Percentiles rank a stretch among this genome's conserved stretches.
These are phyloP conservation scores for Carettochelys insculpta DNA, from an alignment of 2,113 vertebrate species.

Conservation along the genomic window DNA sequence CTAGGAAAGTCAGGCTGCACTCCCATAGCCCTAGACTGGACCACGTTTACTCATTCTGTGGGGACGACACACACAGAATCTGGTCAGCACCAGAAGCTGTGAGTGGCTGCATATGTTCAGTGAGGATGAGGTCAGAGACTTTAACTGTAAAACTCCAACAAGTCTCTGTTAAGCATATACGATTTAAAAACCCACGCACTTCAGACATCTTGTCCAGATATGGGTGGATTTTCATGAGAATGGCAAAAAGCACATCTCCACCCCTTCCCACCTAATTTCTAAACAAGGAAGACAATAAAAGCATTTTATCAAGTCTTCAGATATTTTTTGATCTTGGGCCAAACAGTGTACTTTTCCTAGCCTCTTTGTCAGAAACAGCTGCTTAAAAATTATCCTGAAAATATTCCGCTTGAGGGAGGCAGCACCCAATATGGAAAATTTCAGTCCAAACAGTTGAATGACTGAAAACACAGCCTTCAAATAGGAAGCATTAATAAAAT, in stretches of 20 bases:
- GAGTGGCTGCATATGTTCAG: background rate
- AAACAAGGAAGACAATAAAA: background rate
- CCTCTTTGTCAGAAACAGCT: background rate
- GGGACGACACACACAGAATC: no score
- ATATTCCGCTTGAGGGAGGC: background rate
- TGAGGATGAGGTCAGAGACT: background rate
- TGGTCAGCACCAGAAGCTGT: no score
- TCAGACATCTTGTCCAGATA: background rate
- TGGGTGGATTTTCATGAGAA: background rate
- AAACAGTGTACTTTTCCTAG: background rate
- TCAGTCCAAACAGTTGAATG: background rate
- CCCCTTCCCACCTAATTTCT: no score
- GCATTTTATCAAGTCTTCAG: background rate
- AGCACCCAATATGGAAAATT: background rate
- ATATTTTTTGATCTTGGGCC: background rate
- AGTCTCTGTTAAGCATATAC: background rate
- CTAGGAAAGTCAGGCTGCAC: background rate
- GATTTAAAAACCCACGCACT: no score
- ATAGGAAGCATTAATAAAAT: background rate
- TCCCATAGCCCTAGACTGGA: background rate
- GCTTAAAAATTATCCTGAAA: background rate
- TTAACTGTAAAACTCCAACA: background rate
- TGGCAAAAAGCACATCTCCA: background rate
- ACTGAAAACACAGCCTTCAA: background rate
- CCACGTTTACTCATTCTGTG: background rate